Conservation (phyloP, 2,797 vertebrate species). For the Poecile montanus region DNA sequence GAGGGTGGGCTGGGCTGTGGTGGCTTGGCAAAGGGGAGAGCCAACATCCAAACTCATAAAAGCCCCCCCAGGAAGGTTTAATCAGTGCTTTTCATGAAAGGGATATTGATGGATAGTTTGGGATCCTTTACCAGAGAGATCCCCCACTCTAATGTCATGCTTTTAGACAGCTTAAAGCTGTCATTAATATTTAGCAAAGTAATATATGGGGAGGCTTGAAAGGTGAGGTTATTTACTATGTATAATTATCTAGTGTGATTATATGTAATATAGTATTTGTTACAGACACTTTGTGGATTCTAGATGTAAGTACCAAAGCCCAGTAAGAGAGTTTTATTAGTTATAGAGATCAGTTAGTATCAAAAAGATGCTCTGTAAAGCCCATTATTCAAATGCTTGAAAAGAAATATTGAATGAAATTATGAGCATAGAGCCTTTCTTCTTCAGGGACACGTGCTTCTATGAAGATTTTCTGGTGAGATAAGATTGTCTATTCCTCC, state of each 20-base stretch:
- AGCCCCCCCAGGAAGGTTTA: constrained; percentile 82
- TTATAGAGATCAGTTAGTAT: constrained; percentile 22
- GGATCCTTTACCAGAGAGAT: neutral
- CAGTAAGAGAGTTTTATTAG: constrained; percentile 17
- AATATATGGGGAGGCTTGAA: constrained; percentile 62
- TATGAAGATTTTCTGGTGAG: constrained; percentile 48
- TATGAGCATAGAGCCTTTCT: neutral
- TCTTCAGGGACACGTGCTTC: neutral
- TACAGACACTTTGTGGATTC: constrained; percentile 42
- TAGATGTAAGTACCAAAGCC: constrained; percentile 6
- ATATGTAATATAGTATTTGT: constrained; percentile 14
- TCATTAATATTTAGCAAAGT: constrained; percentile 72
- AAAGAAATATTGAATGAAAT: constrained; percentile 53
- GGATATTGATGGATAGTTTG: constrained; percentile 83
- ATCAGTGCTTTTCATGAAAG: constrained; percentile 79
- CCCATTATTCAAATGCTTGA: constrained; percentile 41
- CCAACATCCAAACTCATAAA: constrained; percentile 70
- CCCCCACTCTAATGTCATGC: neutral
- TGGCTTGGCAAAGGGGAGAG: constrained; percentile 63
- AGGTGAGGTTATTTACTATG: constrained; percentile 65
- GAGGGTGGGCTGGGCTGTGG: neutral
- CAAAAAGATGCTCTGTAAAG: constrained; percentile 28
- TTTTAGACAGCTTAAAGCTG: constrained; percentile 59
- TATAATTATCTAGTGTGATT: constrained; percentile 68
- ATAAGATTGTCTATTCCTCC: constrained; percentile 14